Percentiles rank a stretch among this genome's conserved stretches.
phyloP scores from a whole-genome alignment of 2,888 invertebrate genomes.

The Nudaria mundana region DNA sequence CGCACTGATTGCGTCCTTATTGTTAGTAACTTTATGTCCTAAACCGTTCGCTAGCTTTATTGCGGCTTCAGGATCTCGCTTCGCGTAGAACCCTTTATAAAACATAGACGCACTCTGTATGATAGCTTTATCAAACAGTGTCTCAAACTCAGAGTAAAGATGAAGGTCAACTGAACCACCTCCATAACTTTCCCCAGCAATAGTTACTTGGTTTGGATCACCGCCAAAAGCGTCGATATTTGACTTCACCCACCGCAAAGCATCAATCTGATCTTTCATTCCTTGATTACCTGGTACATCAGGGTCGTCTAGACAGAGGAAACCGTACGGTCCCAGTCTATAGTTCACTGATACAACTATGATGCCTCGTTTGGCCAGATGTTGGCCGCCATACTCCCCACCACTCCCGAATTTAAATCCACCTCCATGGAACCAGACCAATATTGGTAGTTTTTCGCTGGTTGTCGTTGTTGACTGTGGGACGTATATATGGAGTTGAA shows the following conservation, averaged over 20 bases:
- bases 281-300: conserved; percentile 54
- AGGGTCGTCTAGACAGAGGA: conserved; percentile 53
- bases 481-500: conserved; percentile 44
- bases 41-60: conserved; percentile 43
- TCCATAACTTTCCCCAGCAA: conserved; percentile 62
- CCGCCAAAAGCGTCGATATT: conserved; percentile 60
- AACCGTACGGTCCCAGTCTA: conserved; percentile 60
- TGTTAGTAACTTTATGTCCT: conserved; percentile 31
- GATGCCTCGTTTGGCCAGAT: conserved; percentile 45
- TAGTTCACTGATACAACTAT: conserved; percentile 52
- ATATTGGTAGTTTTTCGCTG: conserved; percentile 41
- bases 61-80: conserved; percentile 39
- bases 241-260: conserved; percentile 52
- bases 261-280: conserved; percentile 55
- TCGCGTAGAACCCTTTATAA: conserved; percentile 38
- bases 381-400: conserved; percentile 47
- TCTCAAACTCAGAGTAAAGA: conserved; percentile 43
- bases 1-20: conserved; percentile 37
- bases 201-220: conserved; percentile 45
- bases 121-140: conserved; percentile 47
- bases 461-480: conserved; percentile 35
- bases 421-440: conserved; percentile 66
- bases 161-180: conserved; percentile 54
- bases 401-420: conserved; percentile 50
- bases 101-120: conserved; percentile 52